Conservation (phyloP, 2,888 invertebrate genomes). For the Bimastos eiseni region DNA sequence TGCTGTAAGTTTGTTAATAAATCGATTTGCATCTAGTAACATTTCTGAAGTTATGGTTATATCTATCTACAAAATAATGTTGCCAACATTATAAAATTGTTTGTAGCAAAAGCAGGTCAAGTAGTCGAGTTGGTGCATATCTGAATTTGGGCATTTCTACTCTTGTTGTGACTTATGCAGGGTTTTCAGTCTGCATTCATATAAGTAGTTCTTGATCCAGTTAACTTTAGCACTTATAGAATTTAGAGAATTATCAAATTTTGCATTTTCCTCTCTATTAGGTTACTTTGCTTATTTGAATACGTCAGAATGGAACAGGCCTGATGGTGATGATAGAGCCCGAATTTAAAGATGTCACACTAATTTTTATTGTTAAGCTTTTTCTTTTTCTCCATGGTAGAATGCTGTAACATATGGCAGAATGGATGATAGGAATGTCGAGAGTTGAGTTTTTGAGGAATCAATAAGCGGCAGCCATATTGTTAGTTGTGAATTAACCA, state of each 20-base stretch:
- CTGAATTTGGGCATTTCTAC: background rate
- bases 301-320: background rate
- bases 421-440: too few relatives aligned
- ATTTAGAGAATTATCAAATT: background rate
- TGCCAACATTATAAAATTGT: background rate
- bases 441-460: background rate
- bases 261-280: background rate
- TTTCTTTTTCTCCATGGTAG: background rate
- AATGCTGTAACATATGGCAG: background rate
- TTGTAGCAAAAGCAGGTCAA: background rate
- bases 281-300: background rate
- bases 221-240: background rate
- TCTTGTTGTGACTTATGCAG: background rate
- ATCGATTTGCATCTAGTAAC: background rate
- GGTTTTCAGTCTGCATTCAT: background rate
- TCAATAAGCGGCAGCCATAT: background rate
- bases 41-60: background rate
- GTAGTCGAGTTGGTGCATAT: background rate
- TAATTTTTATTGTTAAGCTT: background rate
- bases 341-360: background rate
- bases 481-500: background rate
- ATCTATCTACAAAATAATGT: background rate
- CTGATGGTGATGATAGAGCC: background rate
- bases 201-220: background rate
- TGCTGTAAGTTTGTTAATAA: background rate